Percentiles rank a stretch among this genome's conserved stretches.
Conservation (phyloP, 2,888 invertebrate genomes). For the Willowsia nigromaculata region DNA sequence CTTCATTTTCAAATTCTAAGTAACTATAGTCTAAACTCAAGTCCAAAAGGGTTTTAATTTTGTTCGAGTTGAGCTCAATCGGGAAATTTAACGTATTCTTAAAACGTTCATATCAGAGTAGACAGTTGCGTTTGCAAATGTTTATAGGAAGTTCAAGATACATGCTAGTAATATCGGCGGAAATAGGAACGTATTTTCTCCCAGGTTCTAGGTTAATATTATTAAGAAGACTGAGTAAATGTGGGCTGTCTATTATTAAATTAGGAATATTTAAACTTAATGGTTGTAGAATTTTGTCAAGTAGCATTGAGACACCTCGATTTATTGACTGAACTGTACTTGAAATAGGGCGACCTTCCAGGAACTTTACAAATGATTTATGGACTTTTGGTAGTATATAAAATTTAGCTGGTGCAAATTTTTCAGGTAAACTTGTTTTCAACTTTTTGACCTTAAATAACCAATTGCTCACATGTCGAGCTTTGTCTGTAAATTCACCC, state of each 20-base stretch:
- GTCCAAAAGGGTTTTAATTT: neutral
- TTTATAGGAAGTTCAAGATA: neutral
- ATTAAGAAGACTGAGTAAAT: neutral
- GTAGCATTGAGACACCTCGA: neutral
- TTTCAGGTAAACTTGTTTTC: neutral
- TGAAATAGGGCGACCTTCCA: neutral
- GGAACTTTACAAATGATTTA: neutral
- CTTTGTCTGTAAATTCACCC: neutral
- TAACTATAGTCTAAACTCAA: neutral
- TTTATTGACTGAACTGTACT: neutral
- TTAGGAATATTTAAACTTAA: neutral
- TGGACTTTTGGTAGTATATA: constrained; percentile 28
- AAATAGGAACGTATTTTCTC: neutral
- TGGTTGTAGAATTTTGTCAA: neutral
- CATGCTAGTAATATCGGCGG: neutral
- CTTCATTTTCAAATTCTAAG: neutral
- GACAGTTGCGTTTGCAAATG: neutral
- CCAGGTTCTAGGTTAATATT: neutral
- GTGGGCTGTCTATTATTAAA: neutral
- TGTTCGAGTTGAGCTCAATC: neutral
- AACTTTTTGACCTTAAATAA: neutral
- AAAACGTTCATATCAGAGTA: neutral
- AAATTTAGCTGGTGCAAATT: neutral
- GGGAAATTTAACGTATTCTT: neutral
- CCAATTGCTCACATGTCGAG: neutral